Evolutionary conservation across 30 jellyfish, hydroid and myxozoan genomes (phyloP).

Genomic region (Sanderia malayensis): DNA sequence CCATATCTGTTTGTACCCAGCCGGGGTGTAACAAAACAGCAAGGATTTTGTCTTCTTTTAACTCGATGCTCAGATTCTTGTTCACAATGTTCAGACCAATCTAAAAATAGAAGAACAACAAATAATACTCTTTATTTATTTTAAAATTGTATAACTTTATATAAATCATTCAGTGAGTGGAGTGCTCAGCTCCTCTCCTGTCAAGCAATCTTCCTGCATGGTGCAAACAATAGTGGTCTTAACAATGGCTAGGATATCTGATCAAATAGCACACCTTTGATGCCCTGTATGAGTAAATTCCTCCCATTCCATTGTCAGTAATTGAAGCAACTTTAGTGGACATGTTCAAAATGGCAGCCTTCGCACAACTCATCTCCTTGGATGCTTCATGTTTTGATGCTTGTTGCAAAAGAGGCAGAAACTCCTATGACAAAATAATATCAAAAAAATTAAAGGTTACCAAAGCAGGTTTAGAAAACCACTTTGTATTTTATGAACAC

Average conservation of each 20-base stretch:
- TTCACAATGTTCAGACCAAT: conserved; percentile 86
- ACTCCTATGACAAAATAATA: too few species aligned
- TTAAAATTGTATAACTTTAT: too few species aligned
- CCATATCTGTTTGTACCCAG: conserved; percentile 86
- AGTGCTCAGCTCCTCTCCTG: too few species aligned
- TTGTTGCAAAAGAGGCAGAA: conserved; percentile 67
- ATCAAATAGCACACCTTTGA: conserved; percentile 57
- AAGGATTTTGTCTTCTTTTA: conserved; percentile 67
- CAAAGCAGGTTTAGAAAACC: too few species aligned
- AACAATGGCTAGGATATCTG: neutral
- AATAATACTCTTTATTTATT: too few species aligned
- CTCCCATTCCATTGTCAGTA: conserved; percentile 56
- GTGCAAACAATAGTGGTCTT: neutral
- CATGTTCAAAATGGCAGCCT: conserved; percentile 83
- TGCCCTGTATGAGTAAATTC: conserved; percentile 48
- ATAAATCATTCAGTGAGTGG: too few species aligned
- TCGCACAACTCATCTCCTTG: conserved; percentile 57
- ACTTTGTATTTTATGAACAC: too few species aligned
- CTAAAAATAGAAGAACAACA: too few species aligned
- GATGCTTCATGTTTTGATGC: conserved; percentile 51
- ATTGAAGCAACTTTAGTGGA: conserved; percentile 70
- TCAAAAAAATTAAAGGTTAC: too few species aligned
- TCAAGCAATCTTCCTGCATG: too few species aligned
- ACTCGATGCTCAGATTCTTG: conserved; percentile 75
- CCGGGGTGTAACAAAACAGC: conserved; percentile 89